phyloP scores from a whole-genome alignment of 2,888 invertebrate species.

The Crioceris asparagi region DNA sequence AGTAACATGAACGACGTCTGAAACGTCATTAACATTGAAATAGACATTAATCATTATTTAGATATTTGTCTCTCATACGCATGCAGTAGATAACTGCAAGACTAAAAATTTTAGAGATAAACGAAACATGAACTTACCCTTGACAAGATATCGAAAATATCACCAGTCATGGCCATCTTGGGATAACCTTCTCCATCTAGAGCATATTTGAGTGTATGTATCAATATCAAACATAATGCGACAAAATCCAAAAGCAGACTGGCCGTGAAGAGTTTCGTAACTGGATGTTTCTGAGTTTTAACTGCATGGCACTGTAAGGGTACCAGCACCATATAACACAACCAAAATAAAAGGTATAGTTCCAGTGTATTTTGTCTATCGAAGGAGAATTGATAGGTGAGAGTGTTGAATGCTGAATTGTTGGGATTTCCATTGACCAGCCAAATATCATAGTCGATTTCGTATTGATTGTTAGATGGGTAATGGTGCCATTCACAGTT shows the following conservation, averaged over 20 bases:
- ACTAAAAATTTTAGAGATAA: too few relatives aligned
- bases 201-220: conserved; percentile 83
- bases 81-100: too few relatives aligned
- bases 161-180: conserved; percentile 74
- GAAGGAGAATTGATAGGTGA: conserved; percentile 93
- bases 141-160: conserved; percentile 84
- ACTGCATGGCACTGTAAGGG: conserved; percentile 89
- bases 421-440: conserved; percentile 94
- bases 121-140: conserved; percentile 56
- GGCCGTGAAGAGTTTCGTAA: conserved; percentile 81
- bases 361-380: conserved; percentile 85
- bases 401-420: conserved; percentile 71
- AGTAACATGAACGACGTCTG: conserved; percentile 91
- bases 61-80: conserved; percentile 1
- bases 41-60: background rate
- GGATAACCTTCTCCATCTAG: conserved; percentile 82
- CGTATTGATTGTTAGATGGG: conserved; percentile 36
- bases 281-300: conserved; percentile 78
- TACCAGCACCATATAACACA: conserved; percentile 71
- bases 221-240: conserved; percentile 75
- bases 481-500: conserved; percentile 81
- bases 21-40: conserved; percentile 13
- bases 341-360: conserved; percentile 77
- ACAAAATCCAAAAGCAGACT: conserved; percentile 78
- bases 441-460: conserved; percentile 83